Evolutionary conservation across 2,113 vertebrate species (phyloP).

Genomic region (Fukomys damarensis): DNA sequence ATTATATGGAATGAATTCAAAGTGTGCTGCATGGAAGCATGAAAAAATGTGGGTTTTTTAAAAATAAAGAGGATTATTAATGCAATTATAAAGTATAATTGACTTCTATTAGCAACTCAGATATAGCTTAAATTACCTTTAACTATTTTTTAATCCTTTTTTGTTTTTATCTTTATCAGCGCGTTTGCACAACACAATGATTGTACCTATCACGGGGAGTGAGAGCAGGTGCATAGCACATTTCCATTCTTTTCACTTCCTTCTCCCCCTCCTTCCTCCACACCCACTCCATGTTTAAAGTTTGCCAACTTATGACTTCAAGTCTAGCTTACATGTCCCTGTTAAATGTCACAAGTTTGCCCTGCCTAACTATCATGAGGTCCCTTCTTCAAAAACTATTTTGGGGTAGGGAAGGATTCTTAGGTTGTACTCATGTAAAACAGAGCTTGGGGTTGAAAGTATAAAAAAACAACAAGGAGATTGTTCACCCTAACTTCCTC

Average conservation of each 20-base stretch:
- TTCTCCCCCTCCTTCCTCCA: not conserved
- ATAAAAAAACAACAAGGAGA: not conserved
- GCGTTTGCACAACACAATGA: not conserved
- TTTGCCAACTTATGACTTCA: not conserved
- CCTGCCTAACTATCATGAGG: not conserved
- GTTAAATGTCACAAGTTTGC: not conserved
- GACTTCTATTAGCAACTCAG: not conserved
- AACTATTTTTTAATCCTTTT: not conserved
- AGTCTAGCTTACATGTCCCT: not conserved
- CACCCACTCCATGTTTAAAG: not conserved
- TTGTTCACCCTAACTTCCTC: not conserved
- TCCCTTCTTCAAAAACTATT: not conserved
- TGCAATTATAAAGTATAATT: not conserved
- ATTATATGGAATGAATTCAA: not conserved
- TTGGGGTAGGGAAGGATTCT: not conserved
- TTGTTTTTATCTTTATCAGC: not conserved
- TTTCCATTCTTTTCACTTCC: not conserved
- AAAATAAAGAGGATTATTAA: not conserved
- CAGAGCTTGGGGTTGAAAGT: not conserved
- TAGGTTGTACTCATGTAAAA: not conserved
- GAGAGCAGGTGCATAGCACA: not conserved
- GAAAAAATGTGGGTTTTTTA: not conserved
- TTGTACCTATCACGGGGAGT: not conserved
- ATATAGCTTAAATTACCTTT: not conserved
- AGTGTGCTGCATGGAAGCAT: not conserved